Base-by-base conservation (phyloP, 2,113 vertebrate species). In the Thinocorus orbignyianus region DNA sequence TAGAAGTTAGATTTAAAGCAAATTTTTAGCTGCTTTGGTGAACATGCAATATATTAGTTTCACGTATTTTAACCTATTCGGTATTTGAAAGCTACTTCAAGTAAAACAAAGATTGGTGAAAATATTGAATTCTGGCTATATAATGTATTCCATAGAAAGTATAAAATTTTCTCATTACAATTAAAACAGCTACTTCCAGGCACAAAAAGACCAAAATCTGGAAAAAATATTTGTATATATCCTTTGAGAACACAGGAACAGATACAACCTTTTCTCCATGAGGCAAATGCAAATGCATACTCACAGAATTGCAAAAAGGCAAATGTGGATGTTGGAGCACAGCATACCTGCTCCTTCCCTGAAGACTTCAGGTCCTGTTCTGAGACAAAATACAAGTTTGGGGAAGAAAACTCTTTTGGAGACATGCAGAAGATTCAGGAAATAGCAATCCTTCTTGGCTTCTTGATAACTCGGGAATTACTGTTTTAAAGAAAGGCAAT, bases 241-340 rank as follows among this genome's bases (percentile, higher is more conserved):
- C 4, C 22, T 62, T 62, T 44, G 31, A 86, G 22, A 79, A 22
- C 31, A 10, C 44, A 13, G 28, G 23, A 35, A 62, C 11, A 33
- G 31, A 49, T 49, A 13, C 12, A 55, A 31, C 19, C 23, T 82
- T 60, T 60, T 86, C 28, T 49, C 35, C 9, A 11, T 49, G 6
- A 44, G 23, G 11, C 10, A 91, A 46, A 82, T 23, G 12, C 17
- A 60, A 86, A 25, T 13, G 33, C 23, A 25, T 22, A 14, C 8
- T 26, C 28, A 60, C 14, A 37, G 24, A 60, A 33, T 4, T 25
- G 44, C n/a, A 93, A 73, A 73, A 58, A 65, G n/a, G 5, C 9
- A 7, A 13, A 17, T 2, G 8, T 8, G 13, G 10, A 55, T 13
- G 1, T 23, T 41, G 46, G 11, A 46, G 17, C 9, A 2, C 22